Evolutionary conservation across 2,797 vertebrate genomes (phyloP), one percentile per base, ranked within the genome.

Genomic region (Notamacropus eugenii): DNA sequence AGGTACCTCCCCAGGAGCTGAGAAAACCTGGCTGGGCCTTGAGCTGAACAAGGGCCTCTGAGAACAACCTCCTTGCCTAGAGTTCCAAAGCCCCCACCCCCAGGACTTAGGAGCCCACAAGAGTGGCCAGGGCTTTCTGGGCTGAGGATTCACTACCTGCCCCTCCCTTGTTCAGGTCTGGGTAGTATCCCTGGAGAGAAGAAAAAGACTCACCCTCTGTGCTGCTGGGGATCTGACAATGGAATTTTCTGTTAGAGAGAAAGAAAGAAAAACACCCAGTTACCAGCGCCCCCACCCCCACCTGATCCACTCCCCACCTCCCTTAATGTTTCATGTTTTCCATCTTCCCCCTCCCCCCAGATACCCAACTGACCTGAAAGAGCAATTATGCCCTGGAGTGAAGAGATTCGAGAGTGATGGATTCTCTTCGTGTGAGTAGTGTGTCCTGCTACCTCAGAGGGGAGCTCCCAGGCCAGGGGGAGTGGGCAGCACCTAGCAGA

Each of bases 401-500:
- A 97, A 50, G 97, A 97, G 96, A 95, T 96, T 96, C 59, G 96
- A 96, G 96, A 91, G 95, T 46, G 74, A 87, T 87, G 74, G 74
- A 46, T 87, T 91, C 40, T 94, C 92, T 97, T 95, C 94, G 97
- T 96, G 97, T 97, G 97, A 96, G 97, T 92, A 92, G 95, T 55
- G 93, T 92, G 58, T 92, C 96, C 62, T 92, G 95, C 74, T 40
- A 87, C 74, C 40, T 50, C 40, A 11, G 74, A 31, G 91, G 94
- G 96, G 90, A 67, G 94, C 96, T 98, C 96, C 74, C 97, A 98
- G 98, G 97, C 97, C 96, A 96, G 54, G 19, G 94, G 97, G 96
- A 0, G 93, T 93, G 96, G 98, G 97, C 98, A 97, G 97, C 94
- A 93, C 98, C 98, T 98, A 97, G 97, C 97, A 98, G 98, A 97